phyloP scores from a whole-genome alignment of 2,797 vertebrate genomes.

The Periophthalmus magnuspinnatus region DNA sequence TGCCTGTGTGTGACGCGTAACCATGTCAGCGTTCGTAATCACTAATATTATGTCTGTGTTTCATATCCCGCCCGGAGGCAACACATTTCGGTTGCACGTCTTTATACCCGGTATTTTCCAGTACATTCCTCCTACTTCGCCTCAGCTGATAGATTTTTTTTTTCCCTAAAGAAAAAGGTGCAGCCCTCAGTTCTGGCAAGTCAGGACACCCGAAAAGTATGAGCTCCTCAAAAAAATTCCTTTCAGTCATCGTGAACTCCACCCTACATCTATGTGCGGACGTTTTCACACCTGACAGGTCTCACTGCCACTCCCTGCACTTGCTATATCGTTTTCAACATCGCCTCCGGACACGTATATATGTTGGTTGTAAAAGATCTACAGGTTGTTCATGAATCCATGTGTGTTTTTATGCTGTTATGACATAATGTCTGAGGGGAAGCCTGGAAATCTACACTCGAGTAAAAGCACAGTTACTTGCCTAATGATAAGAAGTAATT shows the following conservation, averaged over 20 bases:
- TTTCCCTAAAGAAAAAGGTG: constrained; percentile 46
- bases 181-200: constrained; percentile 51
- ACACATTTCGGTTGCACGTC: constrained; percentile 19
- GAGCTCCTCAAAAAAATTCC: constrained; percentile 24
- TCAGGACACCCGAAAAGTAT: constrained; percentile 48
- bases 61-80: constrained; percentile 53
- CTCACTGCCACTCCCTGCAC: too few species aligned
- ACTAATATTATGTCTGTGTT: constrained; percentile 66
- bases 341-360: neutral
- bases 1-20: constrained; percentile 27
- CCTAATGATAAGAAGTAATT: too few species aligned
- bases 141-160: constrained; percentile 47
- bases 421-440: neutral
- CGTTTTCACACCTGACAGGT: constrained; percentile 5
- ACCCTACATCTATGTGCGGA: constrained; percentile 16
- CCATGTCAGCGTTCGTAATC: constrained; percentile 51
- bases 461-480: too few species aligned
- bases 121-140: constrained; percentile 41
- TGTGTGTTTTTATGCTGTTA: neutral
- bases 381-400: neutral
- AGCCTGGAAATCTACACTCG: too few species aligned
- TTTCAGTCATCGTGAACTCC: constrained; percentile 18
- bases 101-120: constrained; percentile 56
- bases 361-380: neutral
- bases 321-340: neutral